Evolutionary conservation across 1,140 invertebrate species (phyloP).

Genomic region (Phthorimaea operculella): DNA sequence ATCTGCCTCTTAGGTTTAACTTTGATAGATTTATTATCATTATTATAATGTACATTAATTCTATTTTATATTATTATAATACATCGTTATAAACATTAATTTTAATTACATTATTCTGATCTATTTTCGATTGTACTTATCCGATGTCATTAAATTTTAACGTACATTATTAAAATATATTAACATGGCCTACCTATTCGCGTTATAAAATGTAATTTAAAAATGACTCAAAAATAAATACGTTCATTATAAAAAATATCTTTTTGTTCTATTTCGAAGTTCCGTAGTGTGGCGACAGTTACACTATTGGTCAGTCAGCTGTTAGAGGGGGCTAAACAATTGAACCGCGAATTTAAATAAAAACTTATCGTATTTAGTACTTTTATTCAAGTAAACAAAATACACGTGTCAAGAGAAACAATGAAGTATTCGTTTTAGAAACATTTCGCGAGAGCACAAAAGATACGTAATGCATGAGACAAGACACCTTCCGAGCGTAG

Average conservation of each 20-base stretch:
- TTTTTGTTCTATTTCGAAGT: slow-evolving; percentile 7
- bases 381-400: slow-evolving; percentile 57
- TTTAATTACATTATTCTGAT: slow-evolving; percentile 51
- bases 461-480: too few species aligned
- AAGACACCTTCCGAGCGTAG: too few species aligned
- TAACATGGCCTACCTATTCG: slow-evolving; percentile 37
- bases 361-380: slow-evolving; percentile 54
- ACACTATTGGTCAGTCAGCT: slow-evolving; percentile 1
- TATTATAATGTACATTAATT: slow-evolving; percentile 38
- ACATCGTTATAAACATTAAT: slow-evolving; percentile 41
- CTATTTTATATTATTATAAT: slow-evolving; percentile 49
- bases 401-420: slow-evolving; percentile 37
- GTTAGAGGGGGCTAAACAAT: not conserved
- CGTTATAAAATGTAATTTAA: slow-evolving; percentile 44
- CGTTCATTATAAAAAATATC: slow-evolving; percentile 40
- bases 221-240: slow-evolving; percentile 44
- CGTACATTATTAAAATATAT: slow-evolving; percentile 43
- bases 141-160: slow-evolving; percentile 43
- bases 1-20: slow-evolving; percentile 22
- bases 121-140: slow-evolving; percentile 48
- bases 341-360: slow-evolving; percentile 46
- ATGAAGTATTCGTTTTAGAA: not conserved
- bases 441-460: too few species aligned
- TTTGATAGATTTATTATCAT: slow-evolving; percentile 27
- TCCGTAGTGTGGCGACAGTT: not conserved